Evolutionary conservation across 2,797 vertebrate genomes (phyloP).

Genomic region (Sarcophilus harrisii): DNA sequence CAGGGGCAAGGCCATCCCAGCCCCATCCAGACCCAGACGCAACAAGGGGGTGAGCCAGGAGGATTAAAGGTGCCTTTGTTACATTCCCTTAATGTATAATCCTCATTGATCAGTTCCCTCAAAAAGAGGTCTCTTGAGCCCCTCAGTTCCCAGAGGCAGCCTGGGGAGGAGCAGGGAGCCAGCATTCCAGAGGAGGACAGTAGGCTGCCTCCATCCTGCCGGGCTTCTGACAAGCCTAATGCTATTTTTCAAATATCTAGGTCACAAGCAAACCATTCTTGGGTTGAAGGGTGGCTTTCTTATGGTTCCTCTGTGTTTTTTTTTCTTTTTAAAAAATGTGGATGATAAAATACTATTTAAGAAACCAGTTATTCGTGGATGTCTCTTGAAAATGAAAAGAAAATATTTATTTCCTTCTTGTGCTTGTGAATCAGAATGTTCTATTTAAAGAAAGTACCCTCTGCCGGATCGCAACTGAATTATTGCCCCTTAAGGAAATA

Average conservation of each 20-base stretch:
- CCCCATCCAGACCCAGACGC: not conserved
- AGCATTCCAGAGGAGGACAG: conserved; percentile 49
- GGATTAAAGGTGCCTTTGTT: not conserved
- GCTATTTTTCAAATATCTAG: conserved; percentile 67
- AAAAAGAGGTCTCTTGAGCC: not conserved
- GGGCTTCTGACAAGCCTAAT: not conserved
- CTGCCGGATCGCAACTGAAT: conserved; percentile 84
- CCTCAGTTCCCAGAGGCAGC: not conserved
- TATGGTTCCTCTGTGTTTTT: not conserved
- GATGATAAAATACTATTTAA: conserved; percentile 83
- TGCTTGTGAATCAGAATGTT: conserved; percentile 88
- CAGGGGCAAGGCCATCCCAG: not conserved
- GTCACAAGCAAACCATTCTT: conserved; percentile 52
- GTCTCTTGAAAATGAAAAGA: conserved; percentile 86
- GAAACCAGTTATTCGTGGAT: conserved; percentile 84
- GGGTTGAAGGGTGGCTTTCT: not conserved
- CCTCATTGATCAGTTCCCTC: conserved; percentile 52
- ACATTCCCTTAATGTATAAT: not conserved
- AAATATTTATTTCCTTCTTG: conserved; percentile 90
- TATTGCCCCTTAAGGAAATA: conserved; percentile 91
- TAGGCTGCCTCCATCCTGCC: not conserved
- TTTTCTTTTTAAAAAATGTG: not conserved
- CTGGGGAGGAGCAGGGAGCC: not conserved
- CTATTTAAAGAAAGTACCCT: conserved; percentile 89
- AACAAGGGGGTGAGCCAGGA: not conserved